Evolutionary conservation across 2,797 vertebrate genomes (phyloP).

Genomic region (Philypnodon macrostomus): DNA sequence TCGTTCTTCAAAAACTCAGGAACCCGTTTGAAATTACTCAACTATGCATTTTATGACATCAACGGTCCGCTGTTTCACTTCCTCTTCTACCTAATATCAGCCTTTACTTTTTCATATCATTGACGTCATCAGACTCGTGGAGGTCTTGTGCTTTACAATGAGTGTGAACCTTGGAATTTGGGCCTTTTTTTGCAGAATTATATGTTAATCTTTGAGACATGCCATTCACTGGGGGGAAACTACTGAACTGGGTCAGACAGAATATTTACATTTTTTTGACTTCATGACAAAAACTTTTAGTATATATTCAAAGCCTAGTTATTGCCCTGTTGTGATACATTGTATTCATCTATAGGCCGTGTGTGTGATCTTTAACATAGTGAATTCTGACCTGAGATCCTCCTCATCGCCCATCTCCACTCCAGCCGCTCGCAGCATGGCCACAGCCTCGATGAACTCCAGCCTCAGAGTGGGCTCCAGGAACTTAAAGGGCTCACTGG

Average conservation of each 20-base stretch:
- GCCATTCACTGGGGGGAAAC: no score
- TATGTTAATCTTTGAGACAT: no score
- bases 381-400: conserved; percentile 91
- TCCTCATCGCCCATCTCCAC: conserved; percentile 98
- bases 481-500: conserved; percentile 95
- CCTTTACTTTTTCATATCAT: conserved; percentile 2
- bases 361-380: no score
- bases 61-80: conserved; percentile 16
- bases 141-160: neutral
- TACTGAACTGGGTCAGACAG: no score
- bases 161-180: neutral
- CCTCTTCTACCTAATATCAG: neutral
- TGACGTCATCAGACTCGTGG: conserved; percentile 13
- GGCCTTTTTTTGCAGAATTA: no score
- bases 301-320: no score
- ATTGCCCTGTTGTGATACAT: no score
- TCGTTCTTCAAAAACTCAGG: no score
- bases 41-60: neutral
- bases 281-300: no score
- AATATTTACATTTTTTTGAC: no score
- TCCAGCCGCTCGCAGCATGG: conserved; percentile 91
- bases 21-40: neutral
- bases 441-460: conserved; percentile 89
- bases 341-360: no score
- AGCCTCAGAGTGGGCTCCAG: conserved; percentile 95